Evolutionary conservation across 2,113 vertebrate species (phyloP).

Genomic region (Ceyx cyanopectus): DNA sequence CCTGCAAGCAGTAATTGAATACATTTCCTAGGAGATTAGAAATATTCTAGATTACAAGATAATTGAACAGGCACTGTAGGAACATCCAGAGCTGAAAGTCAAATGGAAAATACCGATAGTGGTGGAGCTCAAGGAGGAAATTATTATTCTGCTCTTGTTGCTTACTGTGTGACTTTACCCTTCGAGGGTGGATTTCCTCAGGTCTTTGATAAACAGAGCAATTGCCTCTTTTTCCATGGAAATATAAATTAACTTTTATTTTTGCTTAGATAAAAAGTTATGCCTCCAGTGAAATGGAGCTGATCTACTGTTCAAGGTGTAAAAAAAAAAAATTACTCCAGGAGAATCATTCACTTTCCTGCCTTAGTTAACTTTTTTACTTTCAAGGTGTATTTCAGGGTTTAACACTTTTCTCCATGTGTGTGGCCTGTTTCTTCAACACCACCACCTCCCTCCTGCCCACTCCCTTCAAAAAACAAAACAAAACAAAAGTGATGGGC

Average conservation of each 20-base stretch:
- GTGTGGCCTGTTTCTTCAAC: background rate
- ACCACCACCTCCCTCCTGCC: rapidly evolving
- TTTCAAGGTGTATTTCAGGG: background rate
- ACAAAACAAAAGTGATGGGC: no score
- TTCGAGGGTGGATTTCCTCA: background rate
- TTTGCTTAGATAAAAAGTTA: background rate
- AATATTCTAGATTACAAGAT: slow-evolving; percentile 68
- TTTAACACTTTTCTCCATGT: background rate
- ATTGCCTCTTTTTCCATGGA: background rate
- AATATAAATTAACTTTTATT: background rate
- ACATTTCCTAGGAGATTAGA: slow-evolving; percentile 10
- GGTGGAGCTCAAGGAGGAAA: background rate
- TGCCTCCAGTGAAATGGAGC: background rate
- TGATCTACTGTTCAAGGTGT: background rate
- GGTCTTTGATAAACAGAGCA: background rate
- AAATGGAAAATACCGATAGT: slow-evolving; percentile 13
- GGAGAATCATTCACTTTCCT: background rate
- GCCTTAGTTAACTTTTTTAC: background rate
- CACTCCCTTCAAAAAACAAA: no score
- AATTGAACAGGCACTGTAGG: background rate
- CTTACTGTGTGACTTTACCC: background rate
- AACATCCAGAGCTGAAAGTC: background rate
- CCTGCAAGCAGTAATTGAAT: no score
- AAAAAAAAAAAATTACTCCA: background rate
- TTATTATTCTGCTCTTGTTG: background rate